These are phyloP conservation scores for Nowickia ferox DNA, from an alignment of 2,888 invertebrate genomes.

Conservation along the genomic window DNA sequence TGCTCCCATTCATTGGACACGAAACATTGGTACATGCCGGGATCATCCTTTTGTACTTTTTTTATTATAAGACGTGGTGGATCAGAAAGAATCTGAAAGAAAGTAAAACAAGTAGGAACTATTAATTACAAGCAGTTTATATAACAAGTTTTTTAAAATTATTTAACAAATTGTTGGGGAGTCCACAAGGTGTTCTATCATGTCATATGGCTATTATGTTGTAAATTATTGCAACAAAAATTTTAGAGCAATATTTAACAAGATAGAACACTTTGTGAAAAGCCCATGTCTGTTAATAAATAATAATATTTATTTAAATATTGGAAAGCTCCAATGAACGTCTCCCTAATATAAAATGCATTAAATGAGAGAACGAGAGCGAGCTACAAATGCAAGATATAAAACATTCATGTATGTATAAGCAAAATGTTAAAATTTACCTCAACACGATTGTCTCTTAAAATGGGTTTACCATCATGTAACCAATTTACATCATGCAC, in stretches of 20 bases:
- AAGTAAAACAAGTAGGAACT: background rate
- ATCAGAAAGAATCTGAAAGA: conserved; percentile 81
- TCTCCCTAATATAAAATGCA: background rate
- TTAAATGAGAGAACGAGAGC: conserved; percentile 67
- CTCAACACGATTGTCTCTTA: conserved; percentile 85
- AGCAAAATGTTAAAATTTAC: conserved; percentile 81
- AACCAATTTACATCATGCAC: conserved; percentile 91
- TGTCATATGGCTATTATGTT: too few relatives aligned
- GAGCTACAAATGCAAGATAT: background rate
- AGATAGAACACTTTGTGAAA: background rate
- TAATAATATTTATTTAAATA: background rate
- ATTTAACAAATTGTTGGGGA: too few relatives aligned
- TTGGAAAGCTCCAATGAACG: background rate
- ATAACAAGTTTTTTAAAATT: too few relatives aligned
- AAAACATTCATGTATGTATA: background rate
- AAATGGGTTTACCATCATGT: conserved; percentile 88
- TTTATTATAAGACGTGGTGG: conserved; percentile 86
- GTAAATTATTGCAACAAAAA: too few relatives aligned
- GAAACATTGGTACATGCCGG: conserved; percentile 96
- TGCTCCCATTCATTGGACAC: conserved; percentile 93
- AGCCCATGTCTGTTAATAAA: background rate
- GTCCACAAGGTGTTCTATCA: too few relatives aligned
- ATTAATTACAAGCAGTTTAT: background rate
- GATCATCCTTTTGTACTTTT: conserved; percentile 90
- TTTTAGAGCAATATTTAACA: too few relatives aligned